phyloP scores from a whole-genome alignment of 2,113 vertebrate genomes.

The Cebidichthys violaceus region DNA sequence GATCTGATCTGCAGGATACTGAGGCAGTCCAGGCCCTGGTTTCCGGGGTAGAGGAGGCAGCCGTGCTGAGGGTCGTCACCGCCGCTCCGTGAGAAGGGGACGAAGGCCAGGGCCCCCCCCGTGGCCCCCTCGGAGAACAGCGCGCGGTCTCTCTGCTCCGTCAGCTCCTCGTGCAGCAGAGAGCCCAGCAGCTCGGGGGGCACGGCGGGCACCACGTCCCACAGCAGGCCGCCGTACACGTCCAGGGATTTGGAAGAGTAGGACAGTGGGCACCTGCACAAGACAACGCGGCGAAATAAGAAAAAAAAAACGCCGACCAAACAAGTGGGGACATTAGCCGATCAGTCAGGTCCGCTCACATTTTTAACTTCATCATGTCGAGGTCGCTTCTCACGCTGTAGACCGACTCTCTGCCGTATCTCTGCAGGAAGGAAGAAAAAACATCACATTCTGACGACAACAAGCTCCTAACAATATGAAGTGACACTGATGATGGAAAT shows the following conservation, averaged over 20 bases:
- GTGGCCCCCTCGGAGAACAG: slow-evolving; percentile 81
- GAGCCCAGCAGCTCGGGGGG: slow-evolving; percentile 79
- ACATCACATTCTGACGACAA: background rate
- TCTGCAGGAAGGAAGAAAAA: slow-evolving; percentile 33
- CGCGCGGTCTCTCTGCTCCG: slow-evolving; percentile 66
- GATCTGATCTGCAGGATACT: slow-evolving; percentile 84
- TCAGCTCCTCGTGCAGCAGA: slow-evolving; percentile 85
- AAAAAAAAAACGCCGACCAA: background rate
- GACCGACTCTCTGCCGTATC: background rate
- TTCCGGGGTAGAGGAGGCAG: slow-evolving; percentile 84
- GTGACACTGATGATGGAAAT: background rate
- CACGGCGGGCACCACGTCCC: slow-evolving; percentile 76
- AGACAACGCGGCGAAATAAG: accelerated
- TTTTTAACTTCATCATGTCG: slow-evolving; percentile 20
- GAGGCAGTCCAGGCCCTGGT: slow-evolving; percentile 77
- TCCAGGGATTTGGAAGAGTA: accelerated
- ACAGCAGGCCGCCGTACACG: slow-evolving; percentile 54
- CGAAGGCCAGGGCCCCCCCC: slow-evolving; percentile 84
- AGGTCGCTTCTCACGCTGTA: slow-evolving; percentile 21
- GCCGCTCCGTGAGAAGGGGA: slow-evolving; percentile 54
- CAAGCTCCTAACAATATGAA: background rate
- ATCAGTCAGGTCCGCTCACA: slow-evolving; percentile 48
- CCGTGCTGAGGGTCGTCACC: slow-evolving; percentile 27
- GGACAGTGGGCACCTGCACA: slow-evolving; percentile 21
- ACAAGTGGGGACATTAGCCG: background rate